A percentile compares a stretch with the other conserved stretches of the same genome.
These are phyloP conservation scores for Anniella stebbinsi DNA, from an alignment of 2,797 vertebrate species.

Conservation along the genomic window DNA sequence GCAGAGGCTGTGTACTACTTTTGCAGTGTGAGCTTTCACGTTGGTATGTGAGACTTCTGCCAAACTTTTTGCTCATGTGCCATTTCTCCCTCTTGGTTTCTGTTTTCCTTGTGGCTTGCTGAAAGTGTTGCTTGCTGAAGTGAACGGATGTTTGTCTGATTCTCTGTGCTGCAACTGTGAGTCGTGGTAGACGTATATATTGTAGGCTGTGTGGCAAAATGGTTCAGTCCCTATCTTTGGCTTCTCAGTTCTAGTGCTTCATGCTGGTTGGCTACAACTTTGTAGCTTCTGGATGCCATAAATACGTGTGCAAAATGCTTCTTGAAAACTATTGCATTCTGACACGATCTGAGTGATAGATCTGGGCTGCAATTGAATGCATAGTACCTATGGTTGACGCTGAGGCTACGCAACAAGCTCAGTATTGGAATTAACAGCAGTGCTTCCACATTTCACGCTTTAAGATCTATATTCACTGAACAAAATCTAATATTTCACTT, in stretches of 20 bases:
- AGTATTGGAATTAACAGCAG: conserved; percentile 51
- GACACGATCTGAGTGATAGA: conserved; percentile 37
- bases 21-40: conserved; percentile 67
- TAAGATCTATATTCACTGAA: conserved; percentile 69
- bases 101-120: conserved; percentile 44
- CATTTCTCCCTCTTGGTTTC: conserved; percentile 52
- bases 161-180: conserved; percentile 61
- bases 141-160: conserved; percentile 50
- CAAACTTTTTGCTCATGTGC: conserved; percentile 58
- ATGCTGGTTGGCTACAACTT: conserved; percentile 6
- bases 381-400: conserved; percentile 52
- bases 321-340: conserved; percentile 24
- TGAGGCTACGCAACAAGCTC: background rate
- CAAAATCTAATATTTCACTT: conserved; percentile 59
- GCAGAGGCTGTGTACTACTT: conserved; percentile 61
- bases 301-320: conserved; percentile 24
- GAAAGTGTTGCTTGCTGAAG: conserved; percentile 50
- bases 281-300: conserved; percentile 18
- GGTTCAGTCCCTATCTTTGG: conserved; percentile 29
- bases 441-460: conserved; percentile 26
- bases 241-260: background rate
- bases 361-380: conserved; percentile 40
- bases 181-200: conserved; percentile 58
- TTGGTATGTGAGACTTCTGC: conserved; percentile 74
- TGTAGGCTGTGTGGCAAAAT: conserved; percentile 52